Evolutionary conservation across 1,140 invertebrate genomes (phyloP), one percentile per base, ranked within the genome.

Genomic region (Palaemon carinicauda): DNA sequence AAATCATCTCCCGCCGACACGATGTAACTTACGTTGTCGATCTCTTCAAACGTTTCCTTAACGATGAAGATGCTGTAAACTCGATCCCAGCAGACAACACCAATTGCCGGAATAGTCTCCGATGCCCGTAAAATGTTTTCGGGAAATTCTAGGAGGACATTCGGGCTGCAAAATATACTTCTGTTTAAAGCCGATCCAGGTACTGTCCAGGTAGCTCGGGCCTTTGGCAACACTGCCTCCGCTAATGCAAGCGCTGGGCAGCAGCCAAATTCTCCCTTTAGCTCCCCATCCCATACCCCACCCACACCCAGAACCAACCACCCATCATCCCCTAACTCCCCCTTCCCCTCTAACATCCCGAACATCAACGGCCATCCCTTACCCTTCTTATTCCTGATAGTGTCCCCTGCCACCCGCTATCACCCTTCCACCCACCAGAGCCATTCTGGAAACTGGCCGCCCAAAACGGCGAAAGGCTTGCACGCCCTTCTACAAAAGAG

Each of bases 191-290:
- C 7, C 41, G 41, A 41, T 41, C 41, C 41, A 41, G 41, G 41
- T 41, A 41, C 41, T 41, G 41, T 41, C 41, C 41, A 41, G 41
- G 41, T 41, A 41, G 41, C 41, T 12, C 41, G 41, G 21, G n/a
- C 27, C 52, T 50, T 74, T 82, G 50, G 65, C 71, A 74, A 74
- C 81, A 52, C 81, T 82, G 21, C 9, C 69, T 15, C 51, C n/a
- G 53, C 53, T 83, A 74, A 56, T 75, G 69, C 73, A 56, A 54
- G 69, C 71, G 31, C 14, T 75, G 71, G 71, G 29, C 21, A 53
- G 15, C n/a, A 33, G 69, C 71, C 81, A 53, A 69, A 21, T 69
- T 50, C 60, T 41, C 60, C 15, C 51, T 33, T 53, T 31, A 15
- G 19, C 54, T 21, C 14, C 41, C 80, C 69, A 29, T 12, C 31